Evolutionary conservation across 2,113 vertebrate genomes (phyloP), one percentile per base, ranked within the genome.

Genomic region (Tricholaema leucomelas): DNA sequence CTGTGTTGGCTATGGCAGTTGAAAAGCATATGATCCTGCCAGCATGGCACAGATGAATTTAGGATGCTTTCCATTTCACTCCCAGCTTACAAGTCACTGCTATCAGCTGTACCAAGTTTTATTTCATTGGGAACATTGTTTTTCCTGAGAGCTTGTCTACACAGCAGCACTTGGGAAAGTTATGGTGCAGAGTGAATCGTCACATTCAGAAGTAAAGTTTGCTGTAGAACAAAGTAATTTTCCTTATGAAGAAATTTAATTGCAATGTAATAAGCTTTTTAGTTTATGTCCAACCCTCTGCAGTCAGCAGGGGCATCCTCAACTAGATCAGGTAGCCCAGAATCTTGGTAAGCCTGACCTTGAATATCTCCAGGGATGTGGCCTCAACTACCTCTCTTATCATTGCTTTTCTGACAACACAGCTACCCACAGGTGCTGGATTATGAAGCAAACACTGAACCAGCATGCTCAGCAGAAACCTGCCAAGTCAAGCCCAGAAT

Each of bases 1-100:
- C 84, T 94, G 72, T 88, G 92, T 88, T 95, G 93, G 94, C 94
- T 79, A 85, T 78, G 88, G 55, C 84, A 87, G 63, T 66, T 90
- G 83, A 94, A 96, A 95, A 95, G 92, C 96, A 95, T 91, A 95
- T 94, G 93, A 95, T 93, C 90, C 81, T 90, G 88, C 63, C 67
- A 79, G 81, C 63, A 55, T 82, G 88, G 31, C 81, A 90, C 63
- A 76, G 66, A 90, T 64, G 74, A 96, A 94, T 90, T 91, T 93
- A 91, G 61, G 66, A 55, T 33, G 77, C 74, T 91, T 92, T 93
- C 92, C 92, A 94, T 90, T 85, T 84, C 75, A 75, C 67, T 88
- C 74, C 70, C 69, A 90, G 86, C 80, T 88, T 86, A 69, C 74
- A 58, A 88, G 63, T 81, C 86, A 94, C 63, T 56, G 75, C 28